phyloP scores from a whole-genome alignment of 2,797 vertebrate genomes.

The Callimico goeldii region DNA sequence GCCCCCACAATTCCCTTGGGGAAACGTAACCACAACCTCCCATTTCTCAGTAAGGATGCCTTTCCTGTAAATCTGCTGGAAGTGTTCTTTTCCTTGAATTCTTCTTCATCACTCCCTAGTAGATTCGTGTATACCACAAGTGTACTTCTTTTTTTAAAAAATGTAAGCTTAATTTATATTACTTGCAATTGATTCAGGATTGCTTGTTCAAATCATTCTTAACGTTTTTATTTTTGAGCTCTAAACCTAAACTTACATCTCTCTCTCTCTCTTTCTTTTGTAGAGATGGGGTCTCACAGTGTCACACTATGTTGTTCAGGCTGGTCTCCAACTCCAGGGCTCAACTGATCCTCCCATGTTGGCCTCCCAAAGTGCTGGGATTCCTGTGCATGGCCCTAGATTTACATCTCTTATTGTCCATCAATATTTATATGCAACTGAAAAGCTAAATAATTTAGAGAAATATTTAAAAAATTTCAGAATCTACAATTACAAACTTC shows the following conservation, averaged over 20 bases:
- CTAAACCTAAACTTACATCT: neutral
- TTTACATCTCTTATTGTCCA: neutral
- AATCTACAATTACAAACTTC: neutral
- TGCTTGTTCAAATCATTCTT: neutral
- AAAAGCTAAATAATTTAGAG: neutral
- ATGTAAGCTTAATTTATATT: neutral
- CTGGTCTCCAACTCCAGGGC: neutral
- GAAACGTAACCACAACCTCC: slow-evolving; percentile 41
- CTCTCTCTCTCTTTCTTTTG: neutral
- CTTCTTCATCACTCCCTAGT: neutral
- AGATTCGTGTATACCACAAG: neutral
- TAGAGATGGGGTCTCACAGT: neutral
- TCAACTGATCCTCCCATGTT: neutral
- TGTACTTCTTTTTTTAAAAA: slow-evolving; percentile 4
- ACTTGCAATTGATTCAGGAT: slow-evolving; percentile 6
- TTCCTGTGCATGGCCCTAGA: neutral
- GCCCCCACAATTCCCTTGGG: neutral
- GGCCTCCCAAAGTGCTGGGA: neutral
- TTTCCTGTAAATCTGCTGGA: slow-evolving; percentile 45
- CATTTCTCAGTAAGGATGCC: slow-evolving; percentile 4
- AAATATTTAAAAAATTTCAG: neutral
- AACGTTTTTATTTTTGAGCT: neutral
- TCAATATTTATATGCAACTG: neutral
- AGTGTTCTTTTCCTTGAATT: slow-evolving; percentile 45
- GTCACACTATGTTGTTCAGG: neutral